Percentiles rank a stretch among this genome's conserved stretches.
These are phyloP conservation scores for Galerucella calmariensis DNA, from an alignment of 2,888 invertebrate species.

Conservation along the genomic window DNA sequence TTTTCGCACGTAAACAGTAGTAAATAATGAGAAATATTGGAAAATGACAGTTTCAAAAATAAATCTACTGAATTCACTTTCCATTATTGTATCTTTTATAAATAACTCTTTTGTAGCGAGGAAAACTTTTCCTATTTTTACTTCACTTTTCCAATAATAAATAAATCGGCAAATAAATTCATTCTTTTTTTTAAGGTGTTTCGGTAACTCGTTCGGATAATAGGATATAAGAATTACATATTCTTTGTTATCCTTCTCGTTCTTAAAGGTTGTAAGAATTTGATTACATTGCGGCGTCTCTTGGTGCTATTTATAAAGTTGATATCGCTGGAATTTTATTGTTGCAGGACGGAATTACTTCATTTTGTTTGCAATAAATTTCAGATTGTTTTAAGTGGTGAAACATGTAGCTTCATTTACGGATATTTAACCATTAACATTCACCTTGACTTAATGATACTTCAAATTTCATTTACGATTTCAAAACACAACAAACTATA, in stretches of 20 bases:
- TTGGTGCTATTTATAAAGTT: not conserved
- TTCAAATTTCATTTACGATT: not conserved
- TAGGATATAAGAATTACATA: not conserved
- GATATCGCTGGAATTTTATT: conserved; percentile 2
- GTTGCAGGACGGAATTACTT: conserved; percentile 1
- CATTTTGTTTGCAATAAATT: conserved; percentile 1
- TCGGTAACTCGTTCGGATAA: not conserved
- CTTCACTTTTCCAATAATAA: not conserved
- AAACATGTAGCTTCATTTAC: not conserved
- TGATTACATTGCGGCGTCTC: not conserved
- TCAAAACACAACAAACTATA: too few relatives aligned
- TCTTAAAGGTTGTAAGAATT: not conserved
- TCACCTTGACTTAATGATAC: not conserved
- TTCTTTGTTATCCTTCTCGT: not conserved
- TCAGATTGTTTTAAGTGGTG: not conserved
- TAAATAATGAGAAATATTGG: not conserved
- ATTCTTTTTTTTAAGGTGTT: not conserved
- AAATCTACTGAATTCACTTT: not conserved
- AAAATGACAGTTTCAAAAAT: not conserved
- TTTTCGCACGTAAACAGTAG: not conserved
- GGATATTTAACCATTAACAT: not conserved
- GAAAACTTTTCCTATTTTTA: not conserved
- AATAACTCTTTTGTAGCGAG: not conserved
- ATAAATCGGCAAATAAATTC: not conserved
- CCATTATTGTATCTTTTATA: not conserved